Evolutionary conservation across 1,140 invertebrate genomes (phyloP).

Genomic region (Drosophila obscura): DNA sequence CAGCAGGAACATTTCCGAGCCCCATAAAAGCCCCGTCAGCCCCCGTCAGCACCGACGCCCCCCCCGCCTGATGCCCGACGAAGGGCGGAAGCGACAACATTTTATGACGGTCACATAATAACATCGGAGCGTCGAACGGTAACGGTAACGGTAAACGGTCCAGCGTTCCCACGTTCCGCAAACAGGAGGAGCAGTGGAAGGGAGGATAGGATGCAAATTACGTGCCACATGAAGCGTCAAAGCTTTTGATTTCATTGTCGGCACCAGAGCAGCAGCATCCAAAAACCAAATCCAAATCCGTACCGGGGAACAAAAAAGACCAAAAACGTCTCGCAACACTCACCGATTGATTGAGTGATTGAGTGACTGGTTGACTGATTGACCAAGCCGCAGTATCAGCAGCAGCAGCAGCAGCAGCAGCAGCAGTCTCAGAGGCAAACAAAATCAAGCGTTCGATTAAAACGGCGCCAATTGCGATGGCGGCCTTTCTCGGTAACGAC

Average conservation of each 20-base stretch:
- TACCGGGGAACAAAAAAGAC: background rate
- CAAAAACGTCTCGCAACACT: slow-evolving; percentile 4
- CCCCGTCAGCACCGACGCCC: background rate
- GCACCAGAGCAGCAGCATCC: slow-evolving; percentile 13
- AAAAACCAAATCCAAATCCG: background rate
- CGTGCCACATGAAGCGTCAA: slow-evolving; percentile 63
- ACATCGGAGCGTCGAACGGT: slow-evolving; percentile 45
- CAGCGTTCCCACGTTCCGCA: too few relatives aligned
- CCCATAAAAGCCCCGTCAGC: slow-evolving; percentile 52
- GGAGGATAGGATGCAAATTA: slow-evolving; percentile 58
- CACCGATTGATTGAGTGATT: slow-evolving; percentile 4
- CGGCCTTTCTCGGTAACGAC: slow-evolving; percentile 61
- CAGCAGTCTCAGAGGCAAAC: slow-evolving; percentile 4
- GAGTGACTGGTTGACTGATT: slow-evolving; percentile 41
- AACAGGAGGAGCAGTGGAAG: slow-evolving; percentile 5
- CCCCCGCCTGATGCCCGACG: background rate
- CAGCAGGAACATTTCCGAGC: slow-evolving; percentile 50
- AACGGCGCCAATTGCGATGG: slow-evolving; percentile 72
- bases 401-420: slow-evolving; percentile 4
- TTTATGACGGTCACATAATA: slow-evolving; percentile 79
- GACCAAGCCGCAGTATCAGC: slow-evolving; percentile 19
- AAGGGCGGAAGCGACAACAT: slow-evolving; percentile 41
- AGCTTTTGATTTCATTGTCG: slow-evolving; percentile 74
- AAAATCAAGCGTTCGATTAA: slow-evolving; percentile 58
- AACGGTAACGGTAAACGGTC: too few relatives aligned